A percentile compares a stretch with the other conserved stretches of the same genome.
phyloP scores from a whole-genome alignment of 2,888 invertebrate genomes.

The Xylota segnis region DNA sequence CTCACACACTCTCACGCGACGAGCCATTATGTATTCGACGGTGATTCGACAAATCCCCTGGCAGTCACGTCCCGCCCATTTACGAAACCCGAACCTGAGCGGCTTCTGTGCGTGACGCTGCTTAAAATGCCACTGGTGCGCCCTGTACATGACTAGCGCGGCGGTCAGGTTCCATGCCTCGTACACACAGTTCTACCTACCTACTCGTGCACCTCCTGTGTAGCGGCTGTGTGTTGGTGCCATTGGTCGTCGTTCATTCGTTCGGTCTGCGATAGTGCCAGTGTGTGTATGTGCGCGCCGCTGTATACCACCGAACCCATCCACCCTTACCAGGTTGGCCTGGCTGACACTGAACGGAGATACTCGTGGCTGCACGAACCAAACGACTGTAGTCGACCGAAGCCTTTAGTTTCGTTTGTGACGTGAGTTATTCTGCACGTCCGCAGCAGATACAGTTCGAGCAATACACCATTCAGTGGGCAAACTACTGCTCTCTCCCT shows the following conservation, averaged over 20 bases:
- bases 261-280: slow-evolving; percentile 32
- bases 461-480: slow-evolving; percentile 55
- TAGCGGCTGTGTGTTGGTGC: slow-evolving; percentile 29
- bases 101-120: slow-evolving; percentile 84
- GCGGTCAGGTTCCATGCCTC: slow-evolving; percentile 82
- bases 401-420: slow-evolving; percentile 84
- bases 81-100: slow-evolving; percentile 81
- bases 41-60: slow-evolving; percentile 79
- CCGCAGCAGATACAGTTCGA: slow-evolving; percentile 77
- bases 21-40: slow-evolving; percentile 78
- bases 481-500: slow-evolving; percentile 60
- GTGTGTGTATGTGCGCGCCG: slow-evolving; percentile 45
- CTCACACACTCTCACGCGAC: slow-evolving; percentile 71
- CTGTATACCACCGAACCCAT: slow-evolving; percentile 55
- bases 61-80: slow-evolving; percentile 85
- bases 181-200: slow-evolving; percentile 69
- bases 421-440: slow-evolving; percentile 85
- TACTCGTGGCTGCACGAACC: slow-evolving; percentile 72
- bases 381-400: slow-evolving; percentile 68
- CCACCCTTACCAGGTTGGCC: slow-evolving; percentile 68
- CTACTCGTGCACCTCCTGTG: slow-evolving; percentile 34
- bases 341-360: slow-evolving; percentile 33
- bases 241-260: slow-evolving; percentile 77
- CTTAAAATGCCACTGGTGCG: slow-evolving; percentile 85
- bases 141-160: slow-evolving; percentile 83